A percentile compares a stretch with the other conserved stretches of the same genome.
Conservation (phyloP, 2,113 vertebrate species). For the Rhea americana region DNA sequence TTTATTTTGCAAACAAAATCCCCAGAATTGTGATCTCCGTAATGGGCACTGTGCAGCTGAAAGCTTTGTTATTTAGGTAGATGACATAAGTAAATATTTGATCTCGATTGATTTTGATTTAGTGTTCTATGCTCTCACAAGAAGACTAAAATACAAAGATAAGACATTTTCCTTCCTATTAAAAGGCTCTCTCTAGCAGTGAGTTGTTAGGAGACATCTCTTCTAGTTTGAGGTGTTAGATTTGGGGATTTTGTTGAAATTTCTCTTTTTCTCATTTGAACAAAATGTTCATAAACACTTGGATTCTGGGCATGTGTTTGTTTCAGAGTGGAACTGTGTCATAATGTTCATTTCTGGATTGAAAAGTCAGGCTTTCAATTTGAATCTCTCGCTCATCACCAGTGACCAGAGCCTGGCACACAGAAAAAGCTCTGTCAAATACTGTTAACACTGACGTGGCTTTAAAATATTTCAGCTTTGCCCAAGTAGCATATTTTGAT, state of each 20-base stretch:
- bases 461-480: background rate
- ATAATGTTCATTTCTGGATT: background rate
- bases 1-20: slow-evolving; percentile 4
- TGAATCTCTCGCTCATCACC: background rate
- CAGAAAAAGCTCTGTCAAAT: background rate
- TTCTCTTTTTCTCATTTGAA: background rate
- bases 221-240: background rate
- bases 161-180: background rate
- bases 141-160: background rate
- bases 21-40: background rate
- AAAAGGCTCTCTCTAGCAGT: background rate
- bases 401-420: background rate
- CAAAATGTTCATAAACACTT: fast-evolving
- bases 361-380: background rate
- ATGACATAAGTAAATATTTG: background rate
- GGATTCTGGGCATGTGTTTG: background rate
- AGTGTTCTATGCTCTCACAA: background rate
- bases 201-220: background rate
- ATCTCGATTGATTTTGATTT: background rate
- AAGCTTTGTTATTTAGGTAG: background rate
- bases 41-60: background rate
- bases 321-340: background rate
- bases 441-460: background rate
- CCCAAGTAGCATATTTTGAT: background rate
- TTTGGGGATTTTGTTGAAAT: background rate